Conservation (phyloP, 2,113 vertebrate genomes). For the Leptodactylus fuscus region DNA sequence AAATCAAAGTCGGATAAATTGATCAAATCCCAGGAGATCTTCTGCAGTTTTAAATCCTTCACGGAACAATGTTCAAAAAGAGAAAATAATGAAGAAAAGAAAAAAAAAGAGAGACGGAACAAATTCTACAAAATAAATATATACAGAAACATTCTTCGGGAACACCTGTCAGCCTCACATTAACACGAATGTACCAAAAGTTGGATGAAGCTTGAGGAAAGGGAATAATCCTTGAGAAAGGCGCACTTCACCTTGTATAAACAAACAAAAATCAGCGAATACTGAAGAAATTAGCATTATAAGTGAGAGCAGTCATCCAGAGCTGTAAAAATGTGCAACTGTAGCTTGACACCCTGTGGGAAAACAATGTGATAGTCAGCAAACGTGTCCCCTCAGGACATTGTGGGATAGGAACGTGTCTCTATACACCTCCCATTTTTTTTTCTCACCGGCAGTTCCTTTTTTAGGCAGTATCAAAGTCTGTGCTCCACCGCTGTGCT, state of each 20-base stretch:
- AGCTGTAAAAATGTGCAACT: conserved; percentile 35
- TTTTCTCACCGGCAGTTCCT: conserved; percentile 60
- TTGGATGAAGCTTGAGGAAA: not conserved
- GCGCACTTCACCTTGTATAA: conserved; percentile 54
- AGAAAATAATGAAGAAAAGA: not conserved
- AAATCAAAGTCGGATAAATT: conserved; percentile 49
- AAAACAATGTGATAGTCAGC: conserved; percentile 56
- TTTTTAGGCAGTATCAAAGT: conserved; percentile 61
- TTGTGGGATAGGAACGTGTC: conserved; percentile 52
- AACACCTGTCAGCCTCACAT: conserved; percentile 82
- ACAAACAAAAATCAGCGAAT: conserved; percentile 12
- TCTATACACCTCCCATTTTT: conserved; percentile 58
- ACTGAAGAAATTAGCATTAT: conserved; percentile 30
- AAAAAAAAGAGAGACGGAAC: not conserved
- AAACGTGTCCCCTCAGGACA: conserved; percentile 59
- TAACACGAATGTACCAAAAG: not conserved
- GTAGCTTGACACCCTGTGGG: conserved; percentile 40
- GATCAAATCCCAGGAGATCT: not conserved
- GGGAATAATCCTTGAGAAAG: not conserved
- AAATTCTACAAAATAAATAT: conserved; percentile 1
- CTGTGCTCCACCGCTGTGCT: conserved; percentile 54
- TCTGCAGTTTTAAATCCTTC: conserved; percentile 42
- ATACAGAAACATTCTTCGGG: conserved; percentile 51
- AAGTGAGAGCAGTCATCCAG: conserved; percentile 41
- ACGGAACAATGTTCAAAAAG: not conserved